Evolutionary conservation across 2,888 invertebrate species (phyloP).

Genomic region (Poecilobothrus nobilitatus): DNA sequence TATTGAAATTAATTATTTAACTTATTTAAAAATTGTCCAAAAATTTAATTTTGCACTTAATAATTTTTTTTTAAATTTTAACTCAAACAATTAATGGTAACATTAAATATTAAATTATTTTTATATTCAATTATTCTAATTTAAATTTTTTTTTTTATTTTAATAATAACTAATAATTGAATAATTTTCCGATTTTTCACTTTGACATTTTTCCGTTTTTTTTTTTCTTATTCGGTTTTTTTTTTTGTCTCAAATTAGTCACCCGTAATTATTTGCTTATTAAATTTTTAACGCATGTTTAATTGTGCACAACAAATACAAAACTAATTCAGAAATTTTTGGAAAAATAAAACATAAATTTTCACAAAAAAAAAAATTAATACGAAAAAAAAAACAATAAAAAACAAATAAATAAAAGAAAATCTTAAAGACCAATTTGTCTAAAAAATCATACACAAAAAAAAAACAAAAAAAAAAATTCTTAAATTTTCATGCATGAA

Average conservation of each 20-base stretch:
- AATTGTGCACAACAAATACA: conserved; percentile 7
- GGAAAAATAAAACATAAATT: background rate
- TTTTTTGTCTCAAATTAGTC: too few species aligned
- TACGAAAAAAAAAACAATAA: background rate
- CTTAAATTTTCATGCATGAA: background rate
- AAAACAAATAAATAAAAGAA: background rate
- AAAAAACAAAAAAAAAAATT: background rate
- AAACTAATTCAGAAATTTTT: conserved; percentile 3
- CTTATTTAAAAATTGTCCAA: background rate
- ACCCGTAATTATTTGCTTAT: background rate
- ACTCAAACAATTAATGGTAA: background rate
- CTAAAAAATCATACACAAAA: background rate
- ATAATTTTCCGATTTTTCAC: too few species aligned
- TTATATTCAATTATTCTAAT: background rate
- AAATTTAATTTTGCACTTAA: background rate
- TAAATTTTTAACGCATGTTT: conserved; percentile 5
- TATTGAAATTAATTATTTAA: background rate
- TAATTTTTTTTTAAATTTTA: background rate
- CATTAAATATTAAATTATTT: background rate
- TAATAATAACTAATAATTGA: background rate
- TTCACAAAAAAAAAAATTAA: background rate
- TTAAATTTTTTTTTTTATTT: background rate
- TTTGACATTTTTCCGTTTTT: background rate
- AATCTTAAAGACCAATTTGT: background rate
- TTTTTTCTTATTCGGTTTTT: too few species aligned